Percentiles rank a stretch among this genome's conserved stretches.
phyloP scores from a whole-genome alignment of 1,140 invertebrate genomes.

The Leptinotarsa undecemlineata region DNA sequence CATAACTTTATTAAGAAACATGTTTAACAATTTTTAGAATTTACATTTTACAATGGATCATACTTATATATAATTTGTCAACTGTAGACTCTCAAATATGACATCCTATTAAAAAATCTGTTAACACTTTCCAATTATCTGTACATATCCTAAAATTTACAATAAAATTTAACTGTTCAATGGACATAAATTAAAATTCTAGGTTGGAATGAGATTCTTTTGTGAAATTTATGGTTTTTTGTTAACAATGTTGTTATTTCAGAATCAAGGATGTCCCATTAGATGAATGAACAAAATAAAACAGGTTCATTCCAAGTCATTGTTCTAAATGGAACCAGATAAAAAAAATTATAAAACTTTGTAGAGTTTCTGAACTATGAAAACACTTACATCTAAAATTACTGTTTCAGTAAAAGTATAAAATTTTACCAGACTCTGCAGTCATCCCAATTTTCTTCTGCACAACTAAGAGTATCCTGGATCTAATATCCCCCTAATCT shows the following conservation, averaged over 20 bases:
- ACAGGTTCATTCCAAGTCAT: neutral
- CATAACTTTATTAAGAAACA: too few relatives aligned
- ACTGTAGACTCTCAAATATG: too few relatives aligned
- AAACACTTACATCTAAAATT: too few relatives aligned
- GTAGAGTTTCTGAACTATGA: neutral
- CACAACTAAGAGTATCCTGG: constrained; percentile 22
- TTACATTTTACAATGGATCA: too few relatives aligned
- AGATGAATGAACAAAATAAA: neutral
- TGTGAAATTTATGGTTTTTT: too few relatives aligned
- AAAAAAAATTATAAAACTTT: neutral
- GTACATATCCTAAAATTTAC: neutral
- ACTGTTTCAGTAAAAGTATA: too few relatives aligned
- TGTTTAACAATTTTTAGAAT: too few relatives aligned
- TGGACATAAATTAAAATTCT: neutral
- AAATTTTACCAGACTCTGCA: neutral
- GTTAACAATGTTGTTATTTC: too few relatives aligned
- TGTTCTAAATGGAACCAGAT: neutral
- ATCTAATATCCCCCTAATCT: constrained; percentile 54
- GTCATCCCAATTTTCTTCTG: neutral
- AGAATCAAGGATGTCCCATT: neutral
- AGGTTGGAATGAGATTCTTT: too few relatives aligned
- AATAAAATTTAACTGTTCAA: neutral
- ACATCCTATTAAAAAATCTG: neutral
- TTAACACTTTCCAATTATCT: neutral
- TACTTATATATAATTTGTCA: too few relatives aligned